Conservation (phyloP, 2,888 invertebrate genomes). For the Minunthozetes semirufus region DNA sequence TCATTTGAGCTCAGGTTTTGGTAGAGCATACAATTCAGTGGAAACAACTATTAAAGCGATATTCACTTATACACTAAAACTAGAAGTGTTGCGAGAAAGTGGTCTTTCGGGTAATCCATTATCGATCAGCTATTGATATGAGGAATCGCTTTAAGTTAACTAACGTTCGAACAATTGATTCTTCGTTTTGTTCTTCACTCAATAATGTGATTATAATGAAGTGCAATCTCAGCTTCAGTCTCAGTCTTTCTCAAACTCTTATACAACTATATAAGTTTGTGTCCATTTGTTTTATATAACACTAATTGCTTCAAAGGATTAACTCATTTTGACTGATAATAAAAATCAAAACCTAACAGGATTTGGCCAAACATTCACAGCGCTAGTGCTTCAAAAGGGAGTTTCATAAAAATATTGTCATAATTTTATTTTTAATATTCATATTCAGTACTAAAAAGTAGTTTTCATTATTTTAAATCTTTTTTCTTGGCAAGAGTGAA, state of each 20-base stretch:
- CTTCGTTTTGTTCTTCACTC: neutral
- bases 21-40: too few species aligned
- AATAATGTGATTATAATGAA: conserved; percentile 10
- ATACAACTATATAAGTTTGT: neutral
- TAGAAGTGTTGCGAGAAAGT: too few species aligned
- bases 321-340: neutral
- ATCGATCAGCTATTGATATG: conserved; percentile 18
- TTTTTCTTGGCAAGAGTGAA: too few species aligned
- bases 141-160: neutral
- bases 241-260: neutral
- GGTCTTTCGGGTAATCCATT: neutral
- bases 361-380: neutral
- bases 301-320: neutral
- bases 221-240: too few species aligned
- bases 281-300: neutral
- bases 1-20: too few species aligned
- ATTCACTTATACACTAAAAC: neutral
- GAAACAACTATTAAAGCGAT: too few species aligned
- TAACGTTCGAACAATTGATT: neutral
- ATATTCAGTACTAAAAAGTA: too few species aligned
- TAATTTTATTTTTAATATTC: too few species aligned
- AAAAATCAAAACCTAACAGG: neutral
- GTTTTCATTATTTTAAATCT: too few species aligned
- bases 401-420: too few species aligned
- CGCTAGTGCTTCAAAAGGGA: neutral